Percentiles rank a stretch among this genome's conserved stretches.
phyloP scores from a whole-genome alignment of 2,888 invertebrate species.

The Epirrita christyi region DNA sequence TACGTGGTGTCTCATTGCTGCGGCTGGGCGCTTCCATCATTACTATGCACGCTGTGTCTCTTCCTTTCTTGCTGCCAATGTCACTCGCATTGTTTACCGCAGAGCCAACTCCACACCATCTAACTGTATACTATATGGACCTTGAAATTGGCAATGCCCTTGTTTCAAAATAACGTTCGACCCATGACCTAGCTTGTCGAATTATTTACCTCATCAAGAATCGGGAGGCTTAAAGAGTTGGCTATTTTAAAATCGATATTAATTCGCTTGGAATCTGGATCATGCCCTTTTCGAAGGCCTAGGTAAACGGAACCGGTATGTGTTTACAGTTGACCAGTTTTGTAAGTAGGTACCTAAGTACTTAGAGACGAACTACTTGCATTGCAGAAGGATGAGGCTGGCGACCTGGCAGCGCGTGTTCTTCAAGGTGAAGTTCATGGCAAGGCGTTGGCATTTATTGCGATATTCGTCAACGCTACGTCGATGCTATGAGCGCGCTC shows the following conservation, averaged over 20 bases:
- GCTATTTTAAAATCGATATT: constrained; percentile 14
- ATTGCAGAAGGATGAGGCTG: constrained; percentile 44
- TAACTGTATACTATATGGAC: constrained; percentile 80
- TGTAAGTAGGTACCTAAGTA: constrained; percentile 28
- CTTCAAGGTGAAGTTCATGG: constrained; percentile 79
- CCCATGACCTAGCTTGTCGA: constrained; percentile 57
- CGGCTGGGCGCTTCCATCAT: constrained; percentile 55
- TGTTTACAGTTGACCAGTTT: constrained; percentile 59
- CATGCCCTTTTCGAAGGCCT: constrained; percentile 65
- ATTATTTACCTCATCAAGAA: constrained; percentile 12
- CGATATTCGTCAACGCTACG: constrained; percentile 76
- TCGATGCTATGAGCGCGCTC: constrained; percentile 44
- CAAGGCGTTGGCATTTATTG: constrained; percentile 80
- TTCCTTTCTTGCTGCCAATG: constrained; percentile 83
- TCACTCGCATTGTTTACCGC: constrained; percentile 74
- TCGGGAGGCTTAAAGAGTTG: background rate
- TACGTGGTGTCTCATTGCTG: constrained; percentile 45
- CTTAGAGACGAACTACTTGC: too few species aligned
- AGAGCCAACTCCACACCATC: constrained; percentile 54
- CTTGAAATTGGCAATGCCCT: constrained; percentile 83
- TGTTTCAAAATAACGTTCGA: constrained; percentile 55
- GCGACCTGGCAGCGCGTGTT: constrained; percentile 57
- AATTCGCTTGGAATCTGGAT: constrained; percentile 50
- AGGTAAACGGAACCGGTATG: constrained; percentile 62
- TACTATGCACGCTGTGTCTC: constrained; percentile 74